Percentiles rank a stretch among this genome's conserved stretches.
Conservation (phyloP, 2,113 vertebrate species). For the Rhea pennata region DNA sequence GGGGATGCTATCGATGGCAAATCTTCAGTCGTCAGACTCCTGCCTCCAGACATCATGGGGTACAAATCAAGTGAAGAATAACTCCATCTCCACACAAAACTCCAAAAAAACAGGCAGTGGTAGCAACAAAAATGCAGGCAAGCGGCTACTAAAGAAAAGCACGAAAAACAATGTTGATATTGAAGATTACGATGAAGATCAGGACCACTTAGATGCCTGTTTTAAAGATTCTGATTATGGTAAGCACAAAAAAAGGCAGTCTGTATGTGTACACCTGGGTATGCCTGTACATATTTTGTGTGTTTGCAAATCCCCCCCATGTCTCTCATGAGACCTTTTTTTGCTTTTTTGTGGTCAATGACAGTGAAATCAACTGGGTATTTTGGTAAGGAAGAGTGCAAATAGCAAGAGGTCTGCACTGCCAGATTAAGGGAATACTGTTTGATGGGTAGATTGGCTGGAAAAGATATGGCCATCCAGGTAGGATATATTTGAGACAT, state of each 20-base stretch:
- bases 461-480: not conserved
- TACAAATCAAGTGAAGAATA: conserved; percentile 86
- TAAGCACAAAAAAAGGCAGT: conserved; percentile 35
- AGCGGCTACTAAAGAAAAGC: conserved; percentile 88
- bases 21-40: conserved; percentile 93
- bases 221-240: conserved; percentile 98
- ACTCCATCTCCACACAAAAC: conserved; percentile 80
- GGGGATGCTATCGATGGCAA: conserved; percentile 99
- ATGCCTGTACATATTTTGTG: not conserved
- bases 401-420: accelerated
- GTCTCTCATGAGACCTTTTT: accelerated
- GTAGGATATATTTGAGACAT: not conserved
- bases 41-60: conserved; percentile 91
- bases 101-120: conserved; percentile 81
- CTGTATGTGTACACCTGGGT: not conserved
- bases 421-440: not conserved
- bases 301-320: not conserved
- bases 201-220: conserved; percentile 96
- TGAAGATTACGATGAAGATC: conserved; percentile 93
- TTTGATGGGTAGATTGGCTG: not conserved
- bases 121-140: conserved; percentile 81
- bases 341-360: not conserved
- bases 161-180: conserved; percentile 88
- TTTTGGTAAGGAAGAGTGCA: not conserved
- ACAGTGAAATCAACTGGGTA: accelerated